A percentile compares a stretch with the other conserved stretches of the same genome.
These are phyloP conservation scores for Falco cherrug DNA, from an alignment of 2,797 vertebrate genomes.

Conservation along the genomic window DNA sequence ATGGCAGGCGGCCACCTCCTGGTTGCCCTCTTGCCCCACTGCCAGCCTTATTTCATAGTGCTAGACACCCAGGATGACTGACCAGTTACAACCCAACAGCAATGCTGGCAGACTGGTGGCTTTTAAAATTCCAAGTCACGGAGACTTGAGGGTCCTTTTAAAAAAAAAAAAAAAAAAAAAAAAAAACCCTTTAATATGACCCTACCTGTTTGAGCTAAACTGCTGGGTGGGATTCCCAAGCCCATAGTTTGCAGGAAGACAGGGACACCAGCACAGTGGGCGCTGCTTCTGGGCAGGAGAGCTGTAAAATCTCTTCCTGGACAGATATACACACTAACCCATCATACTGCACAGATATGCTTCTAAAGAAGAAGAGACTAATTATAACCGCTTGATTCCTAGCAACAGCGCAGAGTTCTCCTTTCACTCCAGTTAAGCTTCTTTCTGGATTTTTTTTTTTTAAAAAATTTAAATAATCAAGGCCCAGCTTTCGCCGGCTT, in stretches of 20 bases:
- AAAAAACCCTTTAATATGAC: neutral
- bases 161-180: neutral
- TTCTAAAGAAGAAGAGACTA: conserved; percentile 26
- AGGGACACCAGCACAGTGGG: fast-evolving
- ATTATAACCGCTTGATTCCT: conserved; percentile 42
- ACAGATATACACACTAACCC: neutral
- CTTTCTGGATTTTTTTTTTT: neutral
- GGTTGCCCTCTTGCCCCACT: neutral
- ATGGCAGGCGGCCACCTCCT: neutral
- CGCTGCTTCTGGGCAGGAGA: neutral
- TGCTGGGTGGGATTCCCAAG: neutral
- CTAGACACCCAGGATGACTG: neutral
- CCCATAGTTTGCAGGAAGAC: neutral
- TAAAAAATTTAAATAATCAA: neutral
- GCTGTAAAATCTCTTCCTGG: neutral
- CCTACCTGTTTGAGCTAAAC: neutral
- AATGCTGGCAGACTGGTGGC: neutral
- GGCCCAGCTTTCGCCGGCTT: neutral
- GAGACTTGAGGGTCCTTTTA: neutral
- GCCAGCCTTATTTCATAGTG: neutral
- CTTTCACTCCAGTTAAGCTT: neutral
- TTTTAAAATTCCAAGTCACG: too few relatives aligned
- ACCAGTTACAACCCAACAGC: neutral
- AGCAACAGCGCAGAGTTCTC: conserved; percentile 41
- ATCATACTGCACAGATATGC: fast-evolving